Percentiles rank a stretch among this genome's conserved stretches.
These are phyloP conservation scores for Hoplodrina ambigua DNA, from an alignment of 2,888 invertebrate species.

Conservation along the genomic window DNA sequence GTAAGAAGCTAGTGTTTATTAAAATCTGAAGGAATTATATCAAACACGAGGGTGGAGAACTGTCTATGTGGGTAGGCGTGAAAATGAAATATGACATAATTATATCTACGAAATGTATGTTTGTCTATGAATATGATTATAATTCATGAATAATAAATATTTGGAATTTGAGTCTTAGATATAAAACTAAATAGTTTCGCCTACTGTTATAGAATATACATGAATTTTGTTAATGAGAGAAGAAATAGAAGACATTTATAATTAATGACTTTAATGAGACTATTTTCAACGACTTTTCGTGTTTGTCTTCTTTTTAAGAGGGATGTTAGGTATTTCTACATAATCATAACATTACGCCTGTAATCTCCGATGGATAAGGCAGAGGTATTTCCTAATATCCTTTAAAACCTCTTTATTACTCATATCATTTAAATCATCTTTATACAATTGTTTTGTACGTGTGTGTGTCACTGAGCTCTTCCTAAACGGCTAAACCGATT, in stretches of 20 bases:
- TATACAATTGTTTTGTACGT: too few species aligned
- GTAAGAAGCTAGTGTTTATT: too few species aligned
- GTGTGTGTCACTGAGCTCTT: too few species aligned
- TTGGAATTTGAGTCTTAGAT: not conserved
- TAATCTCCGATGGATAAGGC: too few species aligned
- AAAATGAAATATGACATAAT: constrained; percentile 3
- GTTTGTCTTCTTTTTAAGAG: not conserved
- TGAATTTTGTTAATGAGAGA: not conserved
- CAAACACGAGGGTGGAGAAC: not conserved
- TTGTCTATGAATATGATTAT: not conserved
- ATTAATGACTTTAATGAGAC: not conserved
- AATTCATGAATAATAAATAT: constrained; percentile 5
- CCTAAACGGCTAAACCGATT: too few species aligned
- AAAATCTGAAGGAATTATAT: too few species aligned
- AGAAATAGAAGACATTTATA: not conserved
- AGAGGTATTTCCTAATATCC: too few species aligned
- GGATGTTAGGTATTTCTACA: too few species aligned
- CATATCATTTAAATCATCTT: too few species aligned
- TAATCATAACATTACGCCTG: too few species aligned
- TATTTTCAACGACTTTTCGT: too few species aligned
- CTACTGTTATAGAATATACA: not conserved
- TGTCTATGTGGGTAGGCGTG: not conserved
- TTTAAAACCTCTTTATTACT: too few species aligned
- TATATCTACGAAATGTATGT: not conserved
- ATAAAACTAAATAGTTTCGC: not conserved